Percentiles rank a stretch among this genome's conserved stretches.
Evolutionary conservation across 1,140 invertebrate species (phyloP).

Genomic region (Yoshiicerus persimilis): DNA sequence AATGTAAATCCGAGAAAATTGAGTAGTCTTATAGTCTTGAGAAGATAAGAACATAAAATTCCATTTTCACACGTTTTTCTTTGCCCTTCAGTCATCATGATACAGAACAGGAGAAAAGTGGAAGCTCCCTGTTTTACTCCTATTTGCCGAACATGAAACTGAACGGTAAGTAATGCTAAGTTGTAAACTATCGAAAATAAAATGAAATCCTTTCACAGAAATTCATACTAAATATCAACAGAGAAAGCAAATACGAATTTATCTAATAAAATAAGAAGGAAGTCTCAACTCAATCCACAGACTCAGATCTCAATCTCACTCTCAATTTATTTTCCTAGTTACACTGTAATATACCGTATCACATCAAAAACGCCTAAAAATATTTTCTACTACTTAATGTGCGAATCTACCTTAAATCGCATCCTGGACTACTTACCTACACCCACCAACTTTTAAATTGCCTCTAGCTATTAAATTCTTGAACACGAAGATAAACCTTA

Average conservation of each 20-base stretch:
- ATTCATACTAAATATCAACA: not conserved
- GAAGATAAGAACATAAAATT: conserved; percentile 15
- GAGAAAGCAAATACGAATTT: not conserved
- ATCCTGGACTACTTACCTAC: too few species aligned
- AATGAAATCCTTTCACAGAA: not conserved
- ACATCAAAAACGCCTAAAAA: too few species aligned
- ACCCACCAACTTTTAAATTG: not conserved
- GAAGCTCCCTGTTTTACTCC: not conserved
- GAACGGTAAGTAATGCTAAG: not conserved
- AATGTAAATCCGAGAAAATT: conserved; percentile 9
- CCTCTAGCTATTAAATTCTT: not conserved
- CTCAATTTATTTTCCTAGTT: too few species aligned
- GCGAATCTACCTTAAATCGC: too few species aligned
- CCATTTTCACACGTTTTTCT: conserved; percentile 16
- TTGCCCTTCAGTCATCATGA: conserved; percentile 1
- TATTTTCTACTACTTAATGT: too few species aligned
- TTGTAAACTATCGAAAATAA: not conserved
- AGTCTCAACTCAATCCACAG: too few species aligned
- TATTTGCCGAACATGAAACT: not conserved
- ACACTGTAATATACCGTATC: too few species aligned
- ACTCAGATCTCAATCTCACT: too few species aligned
- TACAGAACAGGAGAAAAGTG: not conserved
- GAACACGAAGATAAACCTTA: not conserved
- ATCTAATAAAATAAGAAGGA: not conserved
- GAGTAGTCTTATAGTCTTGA: not conserved